Conservation (phyloP, 1,140 invertebrate genomes). For the Campodea augens region DNA sequence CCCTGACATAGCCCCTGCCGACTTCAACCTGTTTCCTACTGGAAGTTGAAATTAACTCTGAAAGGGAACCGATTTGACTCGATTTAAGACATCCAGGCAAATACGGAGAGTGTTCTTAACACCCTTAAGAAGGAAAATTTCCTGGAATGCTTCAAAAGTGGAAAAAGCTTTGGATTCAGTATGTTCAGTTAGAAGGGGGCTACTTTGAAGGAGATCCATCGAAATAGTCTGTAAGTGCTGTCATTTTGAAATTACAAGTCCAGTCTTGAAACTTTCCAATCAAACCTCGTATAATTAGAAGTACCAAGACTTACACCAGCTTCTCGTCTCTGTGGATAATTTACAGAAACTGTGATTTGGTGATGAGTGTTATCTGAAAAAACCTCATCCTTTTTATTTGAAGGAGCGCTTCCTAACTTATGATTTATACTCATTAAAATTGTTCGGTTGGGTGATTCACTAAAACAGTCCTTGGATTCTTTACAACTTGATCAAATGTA, state of each 20-base stretch:
- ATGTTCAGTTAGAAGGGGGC: constrained; percentile 3
- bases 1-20: constrained; percentile 4
- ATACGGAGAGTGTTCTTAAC: constrained; percentile 2
- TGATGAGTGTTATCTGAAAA: too few species aligned
- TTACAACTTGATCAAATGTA: too few species aligned
- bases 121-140: constrained; percentile 2
- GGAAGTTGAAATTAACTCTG: constrained; percentile 11
- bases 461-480: too few species aligned
- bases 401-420: too few species aligned
- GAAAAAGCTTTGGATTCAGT: constrained; percentile 4
- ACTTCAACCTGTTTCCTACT: constrained; percentile 9
- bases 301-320: too few species aligned
- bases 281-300: constrained; percentile 1
- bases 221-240: neutral
- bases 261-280: constrained; percentile 2
- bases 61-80: constrained; percentile 8
- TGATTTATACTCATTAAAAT: too few species aligned
- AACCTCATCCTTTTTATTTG: too few species aligned
- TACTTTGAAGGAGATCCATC: constrained; percentile 9
- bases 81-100: constrained; percentile 5
- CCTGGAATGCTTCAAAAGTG: constrained; percentile 6
- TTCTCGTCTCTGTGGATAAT: too few species aligned
- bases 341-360: too few species aligned
- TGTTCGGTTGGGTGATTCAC: too few species aligned
- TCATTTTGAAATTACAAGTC: neutral